Evolutionary conservation across 2,888 invertebrate species (phyloP).

Genomic region (Glyphotaelius pellucidus): DNA sequence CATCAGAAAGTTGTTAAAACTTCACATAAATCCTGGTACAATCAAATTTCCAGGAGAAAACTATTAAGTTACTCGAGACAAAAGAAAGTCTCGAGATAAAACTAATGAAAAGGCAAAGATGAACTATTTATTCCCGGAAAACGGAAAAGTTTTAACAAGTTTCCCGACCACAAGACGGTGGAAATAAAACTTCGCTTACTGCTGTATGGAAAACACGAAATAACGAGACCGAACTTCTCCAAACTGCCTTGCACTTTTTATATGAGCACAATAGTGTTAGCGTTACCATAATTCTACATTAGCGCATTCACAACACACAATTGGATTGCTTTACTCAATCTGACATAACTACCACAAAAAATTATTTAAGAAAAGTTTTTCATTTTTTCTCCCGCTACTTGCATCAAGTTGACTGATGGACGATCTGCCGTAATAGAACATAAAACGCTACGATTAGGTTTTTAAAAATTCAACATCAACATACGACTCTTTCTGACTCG

Average conservation of each 20-base stretch:
- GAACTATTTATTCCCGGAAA: constrained; percentile 58
- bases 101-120: constrained; percentile 62
- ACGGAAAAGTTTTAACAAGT: constrained; percentile 61
- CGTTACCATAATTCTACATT: not conserved
- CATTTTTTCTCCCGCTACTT: no score
- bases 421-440: no score
- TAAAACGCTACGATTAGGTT: no score
- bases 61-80: constrained; percentile 48
- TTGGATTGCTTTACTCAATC: no score
- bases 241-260: constrained; percentile 4
- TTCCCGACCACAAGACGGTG: constrained; percentile 38
- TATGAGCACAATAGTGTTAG: not conserved
- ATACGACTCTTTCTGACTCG: not conserved
- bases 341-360: no score
- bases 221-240: constrained; percentile 40
- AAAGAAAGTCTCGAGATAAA: constrained; percentile 51
- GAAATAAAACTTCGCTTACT: constrained; percentile 56
- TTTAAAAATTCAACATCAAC: not conserved
- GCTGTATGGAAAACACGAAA: constrained; percentile 42
- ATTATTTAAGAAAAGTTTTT: no score
- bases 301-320: not conserved
- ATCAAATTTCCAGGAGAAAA: constrained; percentile 49
- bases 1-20: constrained; percentile 32
- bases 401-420: no score
- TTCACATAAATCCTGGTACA: constrained; percentile 13